Conservation (phyloP, 1,140 invertebrate genomes). For the Amphibalanus amphitrite region DNA sequence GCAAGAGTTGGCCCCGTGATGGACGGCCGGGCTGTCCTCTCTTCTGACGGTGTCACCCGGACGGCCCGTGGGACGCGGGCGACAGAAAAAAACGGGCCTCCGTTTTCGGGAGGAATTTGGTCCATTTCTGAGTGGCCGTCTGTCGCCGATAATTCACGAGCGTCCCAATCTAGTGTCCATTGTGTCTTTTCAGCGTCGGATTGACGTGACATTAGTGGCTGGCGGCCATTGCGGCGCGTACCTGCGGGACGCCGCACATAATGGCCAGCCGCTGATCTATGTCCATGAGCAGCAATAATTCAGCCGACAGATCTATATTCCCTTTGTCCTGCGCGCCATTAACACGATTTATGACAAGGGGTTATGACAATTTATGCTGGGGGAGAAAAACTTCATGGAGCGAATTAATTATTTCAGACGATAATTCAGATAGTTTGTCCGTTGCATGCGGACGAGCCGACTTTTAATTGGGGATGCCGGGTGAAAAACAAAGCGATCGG, state of each 20-base stretch:
- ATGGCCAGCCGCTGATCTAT: background rate
- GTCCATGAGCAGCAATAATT: background rate
- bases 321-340: slow-evolving; percentile 1
- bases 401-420: slow-evolving; percentile 2
- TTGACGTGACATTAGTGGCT: background rate
- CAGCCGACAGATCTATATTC: background rate
- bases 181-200: background rate
- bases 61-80: background rate
- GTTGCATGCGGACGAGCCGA: background rate
- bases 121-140: background rate
- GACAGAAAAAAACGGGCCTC: background rate
- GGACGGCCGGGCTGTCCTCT: background rate
- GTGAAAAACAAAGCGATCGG: background rate
- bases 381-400: background rate
- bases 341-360: slow-evolving; percentile 1
- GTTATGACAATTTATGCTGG: background rate
- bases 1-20: background rate
- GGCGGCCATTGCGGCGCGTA: background rate
- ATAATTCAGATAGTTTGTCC: slow-evolving; percentile 2
- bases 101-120: background rate
- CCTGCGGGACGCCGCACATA: background rate
- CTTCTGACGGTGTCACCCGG: background rate
- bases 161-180: background rate
- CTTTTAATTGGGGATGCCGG: background rate
- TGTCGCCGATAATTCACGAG: background rate